phyloP scores from a whole-genome alignment of 2,797 vertebrate species.

The Momotus momota region DNA sequence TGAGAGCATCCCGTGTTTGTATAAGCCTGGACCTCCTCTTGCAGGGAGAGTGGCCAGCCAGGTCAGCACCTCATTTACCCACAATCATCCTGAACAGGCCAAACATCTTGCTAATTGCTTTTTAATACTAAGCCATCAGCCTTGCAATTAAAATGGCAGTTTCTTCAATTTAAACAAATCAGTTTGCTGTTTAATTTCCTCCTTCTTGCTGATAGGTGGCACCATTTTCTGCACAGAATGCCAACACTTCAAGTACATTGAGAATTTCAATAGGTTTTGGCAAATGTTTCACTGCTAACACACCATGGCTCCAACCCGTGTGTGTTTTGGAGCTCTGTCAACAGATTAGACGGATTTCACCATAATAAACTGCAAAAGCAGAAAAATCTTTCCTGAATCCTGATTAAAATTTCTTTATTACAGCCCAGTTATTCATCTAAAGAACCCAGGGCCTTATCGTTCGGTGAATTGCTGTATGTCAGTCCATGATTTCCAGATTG shows the following conservation, averaged over 20 bases:
- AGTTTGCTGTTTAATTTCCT: neutral
- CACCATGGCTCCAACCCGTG: neutral
- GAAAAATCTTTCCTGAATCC: neutral
- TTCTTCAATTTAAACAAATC: neutral
- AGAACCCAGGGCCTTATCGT: neutral
- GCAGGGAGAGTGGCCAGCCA: neutral
- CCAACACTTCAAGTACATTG: neutral
- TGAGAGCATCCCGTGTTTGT: rapidly evolving
- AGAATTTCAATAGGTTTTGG: constrained; percentile 1
- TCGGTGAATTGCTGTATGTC: neutral
- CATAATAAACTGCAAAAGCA: constrained; percentile 1
- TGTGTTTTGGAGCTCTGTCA: constrained; percentile 30
- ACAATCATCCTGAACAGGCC: neutral
- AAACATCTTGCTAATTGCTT: neutral
- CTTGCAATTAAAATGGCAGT: neutral
- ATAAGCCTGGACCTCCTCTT: neutral
- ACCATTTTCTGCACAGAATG: constrained; percentile 12
- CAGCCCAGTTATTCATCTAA: neutral
- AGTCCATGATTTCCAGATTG: neutral
- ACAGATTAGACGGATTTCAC: neutral
- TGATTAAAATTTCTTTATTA: neutral
- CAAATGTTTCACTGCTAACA: neutral
- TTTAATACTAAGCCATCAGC: neutral
- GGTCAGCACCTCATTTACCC: neutral
- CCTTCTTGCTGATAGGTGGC: constrained; percentile 40